Base-by-base conservation (phyloP, 1,140 invertebrate genomes). In the Elymnias hypermnestra region DNA sequence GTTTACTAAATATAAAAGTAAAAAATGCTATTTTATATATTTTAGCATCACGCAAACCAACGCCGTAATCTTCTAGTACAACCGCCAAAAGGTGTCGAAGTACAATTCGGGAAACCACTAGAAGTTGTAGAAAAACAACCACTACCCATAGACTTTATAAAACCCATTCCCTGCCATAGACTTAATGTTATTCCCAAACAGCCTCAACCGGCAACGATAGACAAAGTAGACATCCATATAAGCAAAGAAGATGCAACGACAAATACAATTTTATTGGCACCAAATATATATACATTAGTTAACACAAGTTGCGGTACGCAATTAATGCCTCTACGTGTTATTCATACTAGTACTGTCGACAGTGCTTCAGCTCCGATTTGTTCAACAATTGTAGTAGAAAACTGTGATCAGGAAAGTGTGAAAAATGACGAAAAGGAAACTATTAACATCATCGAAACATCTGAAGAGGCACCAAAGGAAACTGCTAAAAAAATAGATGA, bases 111-210 rank as follows among this genome's bases (percentile, higher is more conserved):
- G 0, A 14, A 42, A 10, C 14, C 22, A 6, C 9, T 62, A 1
- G 3, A 25, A 22, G 14, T 36, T 0, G 41, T 40, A 4, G 8
- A 29, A 19, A 78, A 76, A 51, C 14, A 23, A 0, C 58, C 68
- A 0, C 39, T 76, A 4, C 74, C 72, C 1, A 70, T 70, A 18
- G 57, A 68, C 9, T 72, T 75, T 15, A 74, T 53, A 14, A 41
- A 52, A 41, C 19, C 31, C 5, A 46, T 53, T 21, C 2, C 6
- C 1, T 28, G 45, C 21, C 43, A 41, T 15, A 22, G 46, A 36
- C 35, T 57, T 3, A 57, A 61, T 18, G 1, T 44, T 0, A 14
- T 39, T 14, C 53, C 48, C 0, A 42, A 17, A 19, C 3, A 2
- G 0, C 23, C 29, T 3, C 53, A 59, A 39, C 39, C 46, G 5